Conservation (phyloP, 2,797 vertebrate species). For the Numenius phaeopus region DNA sequence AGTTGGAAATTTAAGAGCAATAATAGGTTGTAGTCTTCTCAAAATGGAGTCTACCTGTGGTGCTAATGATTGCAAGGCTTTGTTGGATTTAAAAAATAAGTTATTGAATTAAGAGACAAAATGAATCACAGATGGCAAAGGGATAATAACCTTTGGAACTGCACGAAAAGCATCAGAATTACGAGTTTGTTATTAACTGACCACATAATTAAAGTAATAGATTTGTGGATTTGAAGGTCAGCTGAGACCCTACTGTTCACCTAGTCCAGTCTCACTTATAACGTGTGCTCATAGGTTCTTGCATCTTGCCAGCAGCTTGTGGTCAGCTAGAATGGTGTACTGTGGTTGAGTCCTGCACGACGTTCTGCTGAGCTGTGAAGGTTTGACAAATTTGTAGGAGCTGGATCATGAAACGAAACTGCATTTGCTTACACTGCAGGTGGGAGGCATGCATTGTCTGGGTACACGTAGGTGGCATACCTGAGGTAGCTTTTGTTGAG, state of each 20-base stretch:
- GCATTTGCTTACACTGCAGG: neutral
- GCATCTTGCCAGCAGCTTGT: neutral
- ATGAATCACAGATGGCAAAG: neutral
- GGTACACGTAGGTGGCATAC: neutral
- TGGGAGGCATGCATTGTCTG: neutral
- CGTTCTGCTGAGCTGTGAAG: neutral
- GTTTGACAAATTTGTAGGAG: neutral
- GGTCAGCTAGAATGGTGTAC: neutral
- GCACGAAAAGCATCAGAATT: neutral
- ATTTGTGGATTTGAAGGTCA: neutral
- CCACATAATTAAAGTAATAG: neutral
- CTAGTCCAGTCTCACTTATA: neutral
- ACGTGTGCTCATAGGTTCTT: neutral
- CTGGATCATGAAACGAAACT: neutral
- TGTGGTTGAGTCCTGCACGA: neutral
- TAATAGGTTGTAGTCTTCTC: neutral
- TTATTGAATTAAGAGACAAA: conserved; percentile 11
- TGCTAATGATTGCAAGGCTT: neutral
- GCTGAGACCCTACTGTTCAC: neutral
- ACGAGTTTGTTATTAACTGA: neutral
- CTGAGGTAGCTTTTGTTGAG: neutral
- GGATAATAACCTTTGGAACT: neutral
- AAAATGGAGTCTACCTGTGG: neutral
- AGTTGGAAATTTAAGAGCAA: neutral
- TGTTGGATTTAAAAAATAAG: neutral